Evolutionary conservation across 1,140 invertebrate genomes (phyloP).

Genomic region (Ceratina calcarata): DNA sequence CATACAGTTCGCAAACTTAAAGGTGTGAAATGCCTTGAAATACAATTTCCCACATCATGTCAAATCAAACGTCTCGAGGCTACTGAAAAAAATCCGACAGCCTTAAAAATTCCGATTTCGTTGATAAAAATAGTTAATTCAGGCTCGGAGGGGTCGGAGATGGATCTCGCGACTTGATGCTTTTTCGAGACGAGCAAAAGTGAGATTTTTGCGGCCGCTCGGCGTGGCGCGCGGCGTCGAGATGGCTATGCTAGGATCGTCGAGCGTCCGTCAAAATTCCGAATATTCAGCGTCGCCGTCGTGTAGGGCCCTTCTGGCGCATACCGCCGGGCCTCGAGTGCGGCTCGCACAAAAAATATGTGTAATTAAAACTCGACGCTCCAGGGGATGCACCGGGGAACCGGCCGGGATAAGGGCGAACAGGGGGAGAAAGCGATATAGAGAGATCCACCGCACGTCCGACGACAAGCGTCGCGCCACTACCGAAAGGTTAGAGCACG

Average conservation of each 20-base stretch:
- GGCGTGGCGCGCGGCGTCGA: slow-evolving; percentile 47
- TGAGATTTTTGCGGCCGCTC: slow-evolving; percentile 43
- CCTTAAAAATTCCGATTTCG: too few relatives aligned
- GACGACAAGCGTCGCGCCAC: slow-evolving; percentile 16
- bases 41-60: too few relatives aligned
- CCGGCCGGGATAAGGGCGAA: slow-evolving; percentile 4
- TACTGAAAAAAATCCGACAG: too few relatives aligned
- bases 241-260: slow-evolving; percentile 46
- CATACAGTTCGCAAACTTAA: too few relatives aligned
- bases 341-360: slow-evolving; percentile 53
- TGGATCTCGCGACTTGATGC: not conserved
- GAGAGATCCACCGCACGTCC: slow-evolving; percentile 8
- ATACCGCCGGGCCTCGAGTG: slow-evolving; percentile 36
- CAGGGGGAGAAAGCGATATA: slow-evolving; percentile 26
- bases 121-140: too few relatives aligned
- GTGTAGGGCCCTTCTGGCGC: slow-evolving; percentile 37
- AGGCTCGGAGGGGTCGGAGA: too few relatives aligned
- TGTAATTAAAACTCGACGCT: slow-evolving; percentile 64
- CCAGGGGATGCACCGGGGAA: slow-evolving; percentile 36
- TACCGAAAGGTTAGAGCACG: slow-evolving; percentile 22
- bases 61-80: too few relatives aligned
- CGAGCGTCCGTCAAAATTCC: slow-evolving; percentile 47
- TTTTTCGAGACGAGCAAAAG: slow-evolving; percentile 33
- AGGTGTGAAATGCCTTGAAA: too few relatives aligned
- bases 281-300: slow-evolving; percentile 45